These are phyloP conservation scores for Drosophila repletoides DNA, from an alignment of 1,140 invertebrate genomes.

Conservation along the genomic window DNA sequence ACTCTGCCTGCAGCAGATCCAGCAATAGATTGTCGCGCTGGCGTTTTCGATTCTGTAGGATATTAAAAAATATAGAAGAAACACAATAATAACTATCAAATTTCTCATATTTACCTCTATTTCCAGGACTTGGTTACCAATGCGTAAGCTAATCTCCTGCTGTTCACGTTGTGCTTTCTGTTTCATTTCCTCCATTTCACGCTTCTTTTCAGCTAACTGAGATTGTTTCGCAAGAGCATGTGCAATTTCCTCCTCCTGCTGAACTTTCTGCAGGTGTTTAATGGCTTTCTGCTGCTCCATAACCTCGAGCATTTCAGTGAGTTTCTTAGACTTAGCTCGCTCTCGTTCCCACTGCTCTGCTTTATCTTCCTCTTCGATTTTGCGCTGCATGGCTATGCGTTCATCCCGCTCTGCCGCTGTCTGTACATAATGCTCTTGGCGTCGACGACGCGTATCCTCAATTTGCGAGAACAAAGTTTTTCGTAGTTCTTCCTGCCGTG, in stretches of 20 bases:
- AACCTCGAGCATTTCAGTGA: conserved; percentile 19
- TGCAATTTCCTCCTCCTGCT: conserved; percentile 8
- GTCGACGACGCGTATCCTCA: conserved; percentile 22
- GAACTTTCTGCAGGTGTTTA: too few relatives aligned
- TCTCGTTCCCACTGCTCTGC: conserved; percentile 14
- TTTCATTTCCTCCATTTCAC: conserved; percentile 5
- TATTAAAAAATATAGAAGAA: neutral
- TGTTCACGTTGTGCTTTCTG: conserved; percentile 24
- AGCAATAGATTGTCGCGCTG: conserved; percentile 44
- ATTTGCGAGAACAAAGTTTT: conserved; percentile 36
- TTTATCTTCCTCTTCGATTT: conserved; percentile 48
- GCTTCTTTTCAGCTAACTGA: conserved; percentile 12
- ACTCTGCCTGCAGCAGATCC: conserved; percentile 63
- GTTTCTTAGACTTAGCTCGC: conserved; percentile 31
- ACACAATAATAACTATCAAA: too few relatives aligned
- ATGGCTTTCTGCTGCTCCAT: conserved; percentile 42
- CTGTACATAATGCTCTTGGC: conserved; percentile 20
- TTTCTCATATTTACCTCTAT: conserved; percentile 41
- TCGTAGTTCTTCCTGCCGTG: conserved; percentile 33
- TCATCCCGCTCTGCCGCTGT: conserved; percentile 43
- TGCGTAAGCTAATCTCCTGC: conserved; percentile 41
- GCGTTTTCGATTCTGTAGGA: conserved; percentile 38
- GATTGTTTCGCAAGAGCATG: conserved; percentile 6
- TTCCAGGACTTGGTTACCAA: conserved; percentile 50
- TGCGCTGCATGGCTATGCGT: conserved; percentile 32